Evolutionary conservation across 2,797 vertebrate species (phyloP).

Genomic region (Malurus splendens): DNA sequence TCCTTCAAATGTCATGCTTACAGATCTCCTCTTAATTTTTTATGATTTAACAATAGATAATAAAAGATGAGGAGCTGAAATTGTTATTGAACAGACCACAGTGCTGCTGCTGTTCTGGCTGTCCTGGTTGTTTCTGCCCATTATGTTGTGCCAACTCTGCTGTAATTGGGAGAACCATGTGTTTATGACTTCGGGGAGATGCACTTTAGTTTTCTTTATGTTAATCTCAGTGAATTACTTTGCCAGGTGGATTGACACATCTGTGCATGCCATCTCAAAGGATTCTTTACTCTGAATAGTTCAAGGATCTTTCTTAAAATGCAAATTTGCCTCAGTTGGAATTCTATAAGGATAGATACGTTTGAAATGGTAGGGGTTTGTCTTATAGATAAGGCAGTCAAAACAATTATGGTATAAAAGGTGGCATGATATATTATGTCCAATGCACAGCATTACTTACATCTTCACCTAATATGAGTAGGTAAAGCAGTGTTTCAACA

Average conservation of each 20-base stretch:
- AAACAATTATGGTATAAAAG: background rate
- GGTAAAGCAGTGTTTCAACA: background rate
- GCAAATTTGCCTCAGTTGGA: background rate
- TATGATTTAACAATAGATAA: background rate
- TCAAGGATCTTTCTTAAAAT: background rate
- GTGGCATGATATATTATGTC: background rate
- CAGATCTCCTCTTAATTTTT: background rate
- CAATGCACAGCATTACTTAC: background rate
- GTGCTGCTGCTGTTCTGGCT: background rate
- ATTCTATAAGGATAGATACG: background rate
- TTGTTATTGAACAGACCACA: background rate
- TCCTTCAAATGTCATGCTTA: background rate
- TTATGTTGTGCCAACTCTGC: background rate
- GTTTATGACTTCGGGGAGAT: background rate
- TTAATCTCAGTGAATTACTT: background rate
- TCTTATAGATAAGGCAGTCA: background rate
- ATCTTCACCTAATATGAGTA: background rate
- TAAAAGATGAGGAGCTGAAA: background rate
- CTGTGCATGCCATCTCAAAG: background rate
- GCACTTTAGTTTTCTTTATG: background rate
- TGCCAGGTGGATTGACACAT: background rate
- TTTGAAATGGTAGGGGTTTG: background rate
- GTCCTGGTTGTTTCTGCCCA: background rate
- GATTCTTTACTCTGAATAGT: background rate
- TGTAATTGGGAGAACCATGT: background rate